Base-by-base conservation (phyloP, 2,888 invertebrate genomes). In the Thumatha senex region DNA sequence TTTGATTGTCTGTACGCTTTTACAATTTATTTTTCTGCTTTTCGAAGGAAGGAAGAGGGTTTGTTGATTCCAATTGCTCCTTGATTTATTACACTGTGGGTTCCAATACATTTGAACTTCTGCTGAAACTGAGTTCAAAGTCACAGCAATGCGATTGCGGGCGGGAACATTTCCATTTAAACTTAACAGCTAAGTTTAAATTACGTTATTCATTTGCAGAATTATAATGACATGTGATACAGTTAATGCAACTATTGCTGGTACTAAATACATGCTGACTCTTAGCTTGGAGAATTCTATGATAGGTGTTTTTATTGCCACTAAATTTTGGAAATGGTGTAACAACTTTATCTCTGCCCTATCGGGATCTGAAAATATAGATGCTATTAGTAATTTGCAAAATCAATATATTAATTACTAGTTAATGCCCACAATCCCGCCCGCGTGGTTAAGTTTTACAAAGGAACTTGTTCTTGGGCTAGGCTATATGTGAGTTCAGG, bases 271-370 rank as follows among this genome's bases (percentile, higher is more conserved):
- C 39, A 39, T 39, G 7, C 18, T 39, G 7, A 39, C n/a, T 39
- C 18, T 15, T n/a, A 39, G n/a, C 7, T 18, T 24, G 7, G 39
- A 18, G n/a, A 39, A 39, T 39, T 18, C 39, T 0, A 36, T 29
- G 10, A 34, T 40, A 30, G 49, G 40, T 13, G 29, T 54, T 52
- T 39, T 40, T 43, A 51, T 29, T 33, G 8, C 34, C 8, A n/a
- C 39, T 8, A 39, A 7, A 4, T 15, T 11, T 39, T 15, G 15
- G 7, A 39, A 39, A 18, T 39, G 18, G 10, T 18, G 11, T 5
- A 39, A n/a, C 18, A 39, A n/a, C n/a, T n/a, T 15, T 24, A 24
- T 39, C n/a, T n/a, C 39, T n/a, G n/a, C 7, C 2, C 11, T 24
- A 39, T 18, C 18, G 11, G 39, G 8, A 24, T 39, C 39, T 39